Conservation (phyloP, 2,113 vertebrate genomes). For the Myocastor coypus region DNA sequence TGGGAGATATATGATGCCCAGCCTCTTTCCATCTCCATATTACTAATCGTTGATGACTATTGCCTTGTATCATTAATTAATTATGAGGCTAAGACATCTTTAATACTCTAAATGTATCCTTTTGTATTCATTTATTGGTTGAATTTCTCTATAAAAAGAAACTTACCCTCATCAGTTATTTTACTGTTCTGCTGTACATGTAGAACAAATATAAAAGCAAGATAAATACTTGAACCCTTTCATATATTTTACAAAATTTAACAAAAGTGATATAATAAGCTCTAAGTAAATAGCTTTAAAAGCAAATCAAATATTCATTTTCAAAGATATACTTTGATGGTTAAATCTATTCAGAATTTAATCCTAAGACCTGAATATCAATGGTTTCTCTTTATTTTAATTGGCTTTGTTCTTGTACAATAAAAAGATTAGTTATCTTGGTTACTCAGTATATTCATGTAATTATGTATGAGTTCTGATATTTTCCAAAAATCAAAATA, state of each 20-base stretch:
- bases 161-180: background rate
- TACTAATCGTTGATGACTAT: background rate
- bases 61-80: background rate
- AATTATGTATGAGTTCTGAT: background rate
- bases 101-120: background rate
- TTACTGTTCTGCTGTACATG: background rate
- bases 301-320: constrained; percentile 30
- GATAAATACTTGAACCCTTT: background rate
- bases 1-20: background rate
- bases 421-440: background rate
- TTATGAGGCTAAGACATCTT: background rate
- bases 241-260: background rate
- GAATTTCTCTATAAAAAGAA: background rate
- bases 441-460: background rate
- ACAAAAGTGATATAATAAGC: background rate
- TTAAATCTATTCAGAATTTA: background rate
- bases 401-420: background rate
- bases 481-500: background rate
- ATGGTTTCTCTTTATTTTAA: background rate
- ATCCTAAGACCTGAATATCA: constrained; percentile 1
- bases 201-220: background rate
- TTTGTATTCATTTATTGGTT: background rate
- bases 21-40: background rate
- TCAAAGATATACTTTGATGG: background rate
- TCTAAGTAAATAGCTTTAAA: background rate